These are phyloP conservation scores for Glossosoma conforme DNA, from an alignment of 1,140 invertebrate species.

Conservation along the genomic window DNA sequence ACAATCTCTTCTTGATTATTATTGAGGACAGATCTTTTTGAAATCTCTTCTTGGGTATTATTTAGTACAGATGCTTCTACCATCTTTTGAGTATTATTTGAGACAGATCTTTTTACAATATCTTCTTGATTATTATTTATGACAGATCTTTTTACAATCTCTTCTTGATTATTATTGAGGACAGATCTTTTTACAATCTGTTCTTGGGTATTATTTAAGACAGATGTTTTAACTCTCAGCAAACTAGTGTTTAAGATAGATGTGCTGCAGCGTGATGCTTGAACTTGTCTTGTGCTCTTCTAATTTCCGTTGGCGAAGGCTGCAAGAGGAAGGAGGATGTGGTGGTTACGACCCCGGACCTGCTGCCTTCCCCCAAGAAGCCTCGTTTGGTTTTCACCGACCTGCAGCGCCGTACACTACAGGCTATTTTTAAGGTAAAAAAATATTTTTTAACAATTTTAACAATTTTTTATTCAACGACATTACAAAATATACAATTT, in stretches of 20 bases:
- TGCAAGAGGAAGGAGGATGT: conserved; percentile 99
- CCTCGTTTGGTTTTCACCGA: conserved; percentile 99
- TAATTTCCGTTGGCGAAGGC: conserved; percentile 50
- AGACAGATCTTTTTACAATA: too few species aligned
- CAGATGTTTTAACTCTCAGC: background rate
- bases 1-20: too few species aligned
- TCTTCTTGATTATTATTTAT: too few species aligned
- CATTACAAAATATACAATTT: too few species aligned
- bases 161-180: too few species aligned
- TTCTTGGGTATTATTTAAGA: background rate
- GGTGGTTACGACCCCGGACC: conserved; percentile 66
- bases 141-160: conserved; percentile 1
- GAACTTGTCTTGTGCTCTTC: conserved; percentile 15
- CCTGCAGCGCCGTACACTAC: conserved; percentile 97
- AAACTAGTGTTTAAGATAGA: background rate
- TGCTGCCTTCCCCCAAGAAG: conserved; percentile 91
- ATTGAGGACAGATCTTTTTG: too few species aligned
- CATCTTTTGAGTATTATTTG: too few species aligned
- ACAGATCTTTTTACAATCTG: background rate
- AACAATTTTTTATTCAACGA: too few species aligned
- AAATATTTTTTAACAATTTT: too few species aligned
- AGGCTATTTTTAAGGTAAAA: conserved; percentile 97
- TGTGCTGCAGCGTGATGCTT: conserved; percentile 6
- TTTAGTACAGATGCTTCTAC: too few species aligned
- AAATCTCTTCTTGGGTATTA: too few species aligned